Conservation (phyloP, 1,140 invertebrate genomes). For the Microplitis mediator region DNA sequence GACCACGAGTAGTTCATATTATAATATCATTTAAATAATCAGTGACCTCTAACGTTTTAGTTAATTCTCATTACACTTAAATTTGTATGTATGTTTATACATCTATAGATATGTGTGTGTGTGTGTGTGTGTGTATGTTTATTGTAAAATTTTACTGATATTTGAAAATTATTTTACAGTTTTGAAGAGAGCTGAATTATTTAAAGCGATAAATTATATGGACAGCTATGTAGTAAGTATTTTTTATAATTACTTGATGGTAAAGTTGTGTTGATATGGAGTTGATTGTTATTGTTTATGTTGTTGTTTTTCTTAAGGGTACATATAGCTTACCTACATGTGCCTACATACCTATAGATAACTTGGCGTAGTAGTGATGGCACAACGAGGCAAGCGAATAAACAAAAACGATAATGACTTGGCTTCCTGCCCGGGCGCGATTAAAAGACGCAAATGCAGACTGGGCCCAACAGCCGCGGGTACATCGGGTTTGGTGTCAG, state of each 20-base stretch:
- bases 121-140: no score
- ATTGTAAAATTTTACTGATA: no score
- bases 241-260: neutral
- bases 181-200: conserved; percentile 48
- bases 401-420: conserved; percentile 70
- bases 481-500: conserved; percentile 65
- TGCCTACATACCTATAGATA: conserved; percentile 56
- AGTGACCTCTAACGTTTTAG: no score
- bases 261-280: neutral
- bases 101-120: neutral
- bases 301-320: conserved; percentile 44
- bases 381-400: conserved; percentile 73
- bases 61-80: neutral
- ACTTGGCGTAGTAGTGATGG: conserved; percentile 66
- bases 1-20: no score
- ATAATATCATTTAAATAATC: no score
- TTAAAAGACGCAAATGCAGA: conserved; percentile 73
- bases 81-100: conserved; percentile 1
- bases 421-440: conserved; percentile 65
- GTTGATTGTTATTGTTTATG: conserved; percentile 16
- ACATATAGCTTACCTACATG: conserved; percentile 55
- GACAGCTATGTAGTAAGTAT: conserved; percentile 62
- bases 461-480: conserved; percentile 64
- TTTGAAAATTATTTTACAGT: conserved; percentile 48
- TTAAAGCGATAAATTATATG: conserved; percentile 55